A percentile compares a stretch with the other conserved stretches of the same genome.
These are phyloP conservation scores for Drosophila peninsularis DNA, from an alignment of 2,888 invertebrate genomes.

Conservation along the genomic window DNA sequence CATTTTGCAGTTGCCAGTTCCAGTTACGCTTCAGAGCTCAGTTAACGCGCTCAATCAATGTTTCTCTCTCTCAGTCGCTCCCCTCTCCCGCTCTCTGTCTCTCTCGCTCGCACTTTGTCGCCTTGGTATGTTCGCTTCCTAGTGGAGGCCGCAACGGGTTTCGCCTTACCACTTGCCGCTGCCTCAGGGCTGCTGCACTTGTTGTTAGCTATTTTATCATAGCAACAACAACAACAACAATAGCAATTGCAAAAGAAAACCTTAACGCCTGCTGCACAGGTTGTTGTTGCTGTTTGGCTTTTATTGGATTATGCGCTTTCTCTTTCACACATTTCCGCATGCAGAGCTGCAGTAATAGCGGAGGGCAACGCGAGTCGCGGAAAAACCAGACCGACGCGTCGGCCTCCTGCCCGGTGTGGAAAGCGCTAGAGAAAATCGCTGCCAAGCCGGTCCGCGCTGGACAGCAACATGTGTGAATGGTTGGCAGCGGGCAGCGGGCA, in stretches of 20 bases:
- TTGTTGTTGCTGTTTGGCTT: constrained; percentile 33
- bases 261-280: constrained; percentile 27
- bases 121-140: constrained; percentile 20
- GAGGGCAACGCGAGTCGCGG: constrained; percentile 48
- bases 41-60: not conserved
- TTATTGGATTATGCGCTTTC: constrained; percentile 77
- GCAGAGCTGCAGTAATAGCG: constrained; percentile 34
- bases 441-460: constrained; percentile 67
- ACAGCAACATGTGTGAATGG: constrained; percentile 6
- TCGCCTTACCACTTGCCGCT: constrained; percentile 50
- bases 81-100: not conserved
- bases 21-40: constrained; percentile 34
- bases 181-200: constrained; percentile 69
- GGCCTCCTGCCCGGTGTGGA: constrained; percentile 32
- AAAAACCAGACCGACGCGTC: constrained; percentile 63
- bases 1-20: constrained; percentile 34
- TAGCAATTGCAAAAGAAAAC: constrained; percentile 19
- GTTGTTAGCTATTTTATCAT: constrained; percentile 49
- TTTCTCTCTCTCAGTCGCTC: not conserved
- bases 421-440: constrained; percentile 63
- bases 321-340: constrained; percentile 78
- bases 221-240: constrained; percentile 14
- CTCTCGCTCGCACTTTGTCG: not conserved
- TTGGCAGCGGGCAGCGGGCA: not conserved
- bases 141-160: constrained; percentile 46